These are phyloP conservation scores for Drosophila arawakana DNA, from an alignment of 1,140 invertebrate genomes.

Conservation along the genomic window DNA sequence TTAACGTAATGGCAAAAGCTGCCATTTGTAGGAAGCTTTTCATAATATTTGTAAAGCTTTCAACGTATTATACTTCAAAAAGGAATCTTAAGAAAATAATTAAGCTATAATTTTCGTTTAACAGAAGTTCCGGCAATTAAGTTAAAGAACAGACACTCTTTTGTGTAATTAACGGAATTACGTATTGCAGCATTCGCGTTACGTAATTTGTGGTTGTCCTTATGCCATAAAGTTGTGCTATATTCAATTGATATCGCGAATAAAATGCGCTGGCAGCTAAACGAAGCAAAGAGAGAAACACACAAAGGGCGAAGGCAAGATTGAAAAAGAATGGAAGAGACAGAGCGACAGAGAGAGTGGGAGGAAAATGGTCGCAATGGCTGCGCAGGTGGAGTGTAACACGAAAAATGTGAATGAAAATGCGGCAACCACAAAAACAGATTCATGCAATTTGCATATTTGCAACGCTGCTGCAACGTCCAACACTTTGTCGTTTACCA, in stretches of 20 bases:
- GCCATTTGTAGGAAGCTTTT: too few relatives aligned
- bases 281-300: not conserved
- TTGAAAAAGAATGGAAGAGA: not conserved
- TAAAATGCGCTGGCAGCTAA: conserved; percentile 22
- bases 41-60: too few relatives aligned
- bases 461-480: conserved; percentile 44
- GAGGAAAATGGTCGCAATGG: not conserved
- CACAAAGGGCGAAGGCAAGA: not conserved
- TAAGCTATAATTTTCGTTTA: too few relatives aligned
- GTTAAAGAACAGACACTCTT: not conserved
- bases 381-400: not conserved
- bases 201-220: conserved; percentile 18
- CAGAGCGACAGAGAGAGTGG: not conserved
- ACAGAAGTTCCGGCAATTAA: not conserved
- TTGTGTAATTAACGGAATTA: conserved; percentile 2
- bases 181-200: not conserved
- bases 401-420: conserved; percentile 30
- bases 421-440: conserved; percentile 53
- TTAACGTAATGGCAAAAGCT: too few relatives aligned
- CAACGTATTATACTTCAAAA: too few relatives aligned
- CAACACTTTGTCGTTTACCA: conserved; percentile 60
- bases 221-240: conserved; percentile 13
- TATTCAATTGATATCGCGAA: conserved; percentile 38
- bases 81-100: too few relatives aligned
- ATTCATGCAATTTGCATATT: conserved; percentile 79